phyloP scores from a whole-genome alignment of 2,797 vertebrate species.

The Pseudochromis fuscus region DNA sequence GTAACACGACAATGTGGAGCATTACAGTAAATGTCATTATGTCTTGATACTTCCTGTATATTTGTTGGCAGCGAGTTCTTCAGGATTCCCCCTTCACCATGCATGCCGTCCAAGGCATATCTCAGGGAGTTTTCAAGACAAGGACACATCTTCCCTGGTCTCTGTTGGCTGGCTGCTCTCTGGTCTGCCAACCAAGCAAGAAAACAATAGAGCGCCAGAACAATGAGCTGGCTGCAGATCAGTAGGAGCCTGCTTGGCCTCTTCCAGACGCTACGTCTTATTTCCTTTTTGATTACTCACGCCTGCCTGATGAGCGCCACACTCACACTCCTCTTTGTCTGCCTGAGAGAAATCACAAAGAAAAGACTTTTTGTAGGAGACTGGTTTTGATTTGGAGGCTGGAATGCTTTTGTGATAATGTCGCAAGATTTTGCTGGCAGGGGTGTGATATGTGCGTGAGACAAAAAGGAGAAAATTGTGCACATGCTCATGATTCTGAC shows the following conservation, averaged over 20 bases:
- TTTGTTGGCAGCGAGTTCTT: slow-evolving; percentile 3
- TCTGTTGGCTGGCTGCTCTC: slow-evolving; percentile 39
- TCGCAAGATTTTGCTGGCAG: slow-evolving; percentile 61
- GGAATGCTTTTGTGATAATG: slow-evolving; percentile 77
- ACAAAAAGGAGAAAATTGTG: slow-evolving; percentile 25
- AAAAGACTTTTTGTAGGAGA: slow-evolving; percentile 69
- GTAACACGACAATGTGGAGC: too few species aligned
- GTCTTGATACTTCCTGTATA: slow-evolving; percentile 7
- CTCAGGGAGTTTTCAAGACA: background rate
- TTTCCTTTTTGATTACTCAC: slow-evolving; percentile 83
- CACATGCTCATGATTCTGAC: slow-evolving; percentile 39
- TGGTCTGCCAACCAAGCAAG: slow-evolving; percentile 62
- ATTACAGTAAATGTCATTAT: slow-evolving; percentile 10
- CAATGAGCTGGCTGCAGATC: slow-evolving; percentile 80
- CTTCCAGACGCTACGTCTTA: slow-evolving; percentile 79
- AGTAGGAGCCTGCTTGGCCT: slow-evolving; percentile 61
- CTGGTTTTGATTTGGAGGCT: slow-evolving; percentile 81
- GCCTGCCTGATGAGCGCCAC: slow-evolving; percentile 71
- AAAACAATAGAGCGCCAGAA: slow-evolving; percentile 74
- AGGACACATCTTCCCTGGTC: slow-evolving; percentile 12
- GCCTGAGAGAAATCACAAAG: slow-evolving; percentile 68
- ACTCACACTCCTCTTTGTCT: slow-evolving; percentile 71
- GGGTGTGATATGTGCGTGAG: slow-evolving; percentile 51
- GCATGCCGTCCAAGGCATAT: slow-evolving; percentile 16
- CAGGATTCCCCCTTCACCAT: slow-evolving; percentile 10